Evolutionary conservation across 1,140 invertebrate species (phyloP), one percentile per base, ranked within the genome.

Genomic region (Helicoverpa armigera): DNA sequence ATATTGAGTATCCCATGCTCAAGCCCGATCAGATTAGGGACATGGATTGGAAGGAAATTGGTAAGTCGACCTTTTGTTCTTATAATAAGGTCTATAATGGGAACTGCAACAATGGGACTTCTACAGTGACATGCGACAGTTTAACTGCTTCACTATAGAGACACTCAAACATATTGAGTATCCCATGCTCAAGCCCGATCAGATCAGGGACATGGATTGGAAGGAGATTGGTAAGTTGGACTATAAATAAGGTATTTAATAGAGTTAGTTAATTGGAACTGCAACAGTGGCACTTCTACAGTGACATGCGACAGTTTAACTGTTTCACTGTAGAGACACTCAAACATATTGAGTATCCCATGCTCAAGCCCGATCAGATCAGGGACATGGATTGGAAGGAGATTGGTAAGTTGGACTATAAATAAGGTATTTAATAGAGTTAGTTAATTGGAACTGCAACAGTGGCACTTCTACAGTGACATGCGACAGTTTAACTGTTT

Each of bases 31-130:
- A 96, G 83, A 92, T 99, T 0, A 96, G 96, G 75, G 98, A 99
- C 83, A 98, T 99, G 97, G 96, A 97, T 86, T 95, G 97, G 61
- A 97, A 97, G 85, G 99, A 99, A 94, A 96, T 99, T 61, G 98
- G 98, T 97, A 95, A 86, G 85, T 79, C 0, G 3, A 2, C 2
- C 3, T 72, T 18, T 4, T 51, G 1, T 10, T 58, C 11, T 58
- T 2, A n/a, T 3, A 16, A 16, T 23, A 23, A 23, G 23, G 23
- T 23, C 23, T 23, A 23, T 23, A 23, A 23, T 23, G 0, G 1
- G 98, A 99, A 90, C 95, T 97, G 0, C 97, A 98, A 89, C 96
- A 98, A 61, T 99, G 99, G 99, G 96, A 97, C 83, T 97, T 97
- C 89, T 97, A 98, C 88, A 97, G 97, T 83, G 98, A 98, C 0